Evolutionary conservation across 2,888 invertebrate genomes (phyloP), one percentile per base, ranked within the genome.

Genomic region (Ommatoiulus sabulosus): DNA sequence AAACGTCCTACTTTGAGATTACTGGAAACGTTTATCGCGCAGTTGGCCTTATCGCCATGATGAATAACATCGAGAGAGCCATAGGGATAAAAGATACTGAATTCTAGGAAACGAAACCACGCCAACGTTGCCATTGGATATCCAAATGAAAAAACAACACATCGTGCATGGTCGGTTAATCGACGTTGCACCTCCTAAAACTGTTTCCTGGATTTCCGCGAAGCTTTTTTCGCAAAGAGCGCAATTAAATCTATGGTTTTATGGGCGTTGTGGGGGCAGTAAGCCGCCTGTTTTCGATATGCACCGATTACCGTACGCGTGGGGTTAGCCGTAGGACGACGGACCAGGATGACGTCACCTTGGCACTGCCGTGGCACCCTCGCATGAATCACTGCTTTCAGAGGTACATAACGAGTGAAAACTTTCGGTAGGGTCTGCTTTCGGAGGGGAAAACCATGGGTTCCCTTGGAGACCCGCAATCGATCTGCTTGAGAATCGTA

Each of bases 401-500:
- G 72, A 3, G 24, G 20, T 80, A 35, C 24, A 12, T 80, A 80
- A 80, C 35, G 4, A 52, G 52, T 17, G 12, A 52, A 35, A 52
- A 52, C 52, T 80, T 80, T 80, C 35, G 24, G 24, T 80, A 10
- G 63, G 17, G 5, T 6, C 17, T 20, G 20, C n/a, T 6, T 17
- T 7, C 6, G n/a, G 63, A 57, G 63, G 80, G 80, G 80, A 35
- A 12, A 80, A 80, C 6, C 8, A 6, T 24, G 24, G 24, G 80
- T 80, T 80, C 80, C 80, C 80, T 80, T 80, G 80, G 35, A 35
- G 80, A 80, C 80, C 80, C 24, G 80, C 12, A 12, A 80, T 80
- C 80, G 80, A 80, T 80, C 24, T 35, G 35, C 35, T 80, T 35
- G 35, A 35, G 10, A 35, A 80, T 80, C 80, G 80, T 80, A 80